Evolutionary conservation across 1,140 invertebrate species (phyloP).

Genomic region (Solen grandis): DNA sequence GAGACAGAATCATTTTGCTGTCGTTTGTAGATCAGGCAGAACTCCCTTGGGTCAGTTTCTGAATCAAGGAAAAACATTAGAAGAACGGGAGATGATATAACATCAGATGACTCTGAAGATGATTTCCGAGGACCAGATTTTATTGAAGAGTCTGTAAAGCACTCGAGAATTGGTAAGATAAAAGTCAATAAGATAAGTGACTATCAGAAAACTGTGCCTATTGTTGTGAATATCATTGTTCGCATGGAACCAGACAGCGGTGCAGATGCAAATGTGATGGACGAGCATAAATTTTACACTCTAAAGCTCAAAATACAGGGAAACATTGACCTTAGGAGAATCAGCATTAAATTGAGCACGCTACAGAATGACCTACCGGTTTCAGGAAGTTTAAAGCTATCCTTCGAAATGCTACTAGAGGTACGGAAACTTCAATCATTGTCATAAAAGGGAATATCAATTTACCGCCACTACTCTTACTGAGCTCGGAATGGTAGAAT

Average conservation of each 20-base stretch:
- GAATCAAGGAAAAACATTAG: conserved; percentile 1
- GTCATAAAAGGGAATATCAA: not conserved
- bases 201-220: too few relatives aligned
- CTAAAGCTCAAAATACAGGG: too few relatives aligned
- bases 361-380: too few relatives aligned
- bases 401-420: too few relatives aligned
- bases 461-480: not conserved
- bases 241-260: too few relatives aligned
- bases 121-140: not conserved
- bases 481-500: not conserved
- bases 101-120: not conserved
- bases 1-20: too few relatives aligned
- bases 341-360: too few relatives aligned
- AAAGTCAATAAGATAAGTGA: conserved; percentile 1
- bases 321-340: too few relatives aligned
- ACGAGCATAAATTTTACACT: too few relatives aligned
- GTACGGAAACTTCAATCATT: not conserved
- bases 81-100: not conserved
- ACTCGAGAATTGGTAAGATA: not conserved
- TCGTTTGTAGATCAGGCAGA: not conserved
- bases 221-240: too few relatives aligned
- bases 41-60: not conserved
- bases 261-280: too few relatives aligned
- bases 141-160: not conserved
- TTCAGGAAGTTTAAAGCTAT: too few relatives aligned